Conservation (phyloP, 2,797 vertebrate species). For the Varecia variegata region DNA sequence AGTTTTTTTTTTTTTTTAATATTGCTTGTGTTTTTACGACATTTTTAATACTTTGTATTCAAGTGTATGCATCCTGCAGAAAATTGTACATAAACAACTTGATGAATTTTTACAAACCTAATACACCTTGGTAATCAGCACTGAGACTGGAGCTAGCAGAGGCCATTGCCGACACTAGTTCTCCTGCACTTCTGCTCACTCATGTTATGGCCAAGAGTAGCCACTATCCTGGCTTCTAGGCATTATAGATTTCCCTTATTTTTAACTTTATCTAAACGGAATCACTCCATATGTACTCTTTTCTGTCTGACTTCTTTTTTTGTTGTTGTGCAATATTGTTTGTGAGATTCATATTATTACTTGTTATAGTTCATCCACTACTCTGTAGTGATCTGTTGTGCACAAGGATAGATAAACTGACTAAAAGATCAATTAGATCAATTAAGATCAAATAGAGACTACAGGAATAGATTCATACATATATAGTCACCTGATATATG, state of each 20-base stretch:
- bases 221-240: not conserved
- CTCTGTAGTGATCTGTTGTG: not conserved
- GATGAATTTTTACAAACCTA: not conserved
- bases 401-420: not conserved
- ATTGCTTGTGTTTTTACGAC: not conserved
- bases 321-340: not conserved
- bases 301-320: not conserved
- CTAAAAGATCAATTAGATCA: no score
- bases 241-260: not conserved
- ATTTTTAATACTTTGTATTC: not conserved
- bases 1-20: not conserved
- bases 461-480: no score
- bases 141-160: not conserved
- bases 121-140: not conserved
- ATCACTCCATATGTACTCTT: not conserved
- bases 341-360: not conserved
- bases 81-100: not conserved
- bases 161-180: not conserved
- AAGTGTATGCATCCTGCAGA: not conserved
- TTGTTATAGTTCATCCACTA: not conserved
- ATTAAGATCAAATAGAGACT: not conserved
- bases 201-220: not conserved
- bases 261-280: not conserved
- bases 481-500: not conserved
- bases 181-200: not conserved